Percentiles rank a stretch among this genome's conserved stretches.
These are phyloP conservation scores for Hesperia comma DNA, from an alignment of 2,888 invertebrate genomes.

Conservation along the genomic window DNA sequence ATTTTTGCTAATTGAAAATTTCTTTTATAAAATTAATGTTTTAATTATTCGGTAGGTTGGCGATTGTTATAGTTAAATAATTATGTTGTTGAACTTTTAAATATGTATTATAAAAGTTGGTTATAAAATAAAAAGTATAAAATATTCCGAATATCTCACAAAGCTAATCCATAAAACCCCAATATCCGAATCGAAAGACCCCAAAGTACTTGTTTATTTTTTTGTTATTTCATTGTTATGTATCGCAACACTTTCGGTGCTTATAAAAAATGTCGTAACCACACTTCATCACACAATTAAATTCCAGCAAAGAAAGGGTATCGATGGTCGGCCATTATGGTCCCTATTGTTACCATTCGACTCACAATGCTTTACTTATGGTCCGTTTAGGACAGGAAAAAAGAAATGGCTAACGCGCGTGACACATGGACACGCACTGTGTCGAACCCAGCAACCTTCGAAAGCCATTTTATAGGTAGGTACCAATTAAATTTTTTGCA, in stretches of 20 bases:
- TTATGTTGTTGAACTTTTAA: no score
- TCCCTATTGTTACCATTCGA: slow-evolving; percentile 78
- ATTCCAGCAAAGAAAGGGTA: slow-evolving; percentile 80
- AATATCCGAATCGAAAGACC: slow-evolving; percentile 33
- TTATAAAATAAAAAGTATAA: no score
- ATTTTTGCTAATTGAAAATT: no score
- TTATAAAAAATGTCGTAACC: slow-evolving; percentile 70
- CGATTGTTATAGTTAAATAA: no score
- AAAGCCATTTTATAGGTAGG: no score
- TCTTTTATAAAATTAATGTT: no score
- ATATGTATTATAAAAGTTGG: no score
- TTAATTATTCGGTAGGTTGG: no score
- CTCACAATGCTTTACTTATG: slow-evolving; percentile 81
- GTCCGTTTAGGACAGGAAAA: slow-evolving; percentile 79
- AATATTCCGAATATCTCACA: slow-evolving; percentile 20
- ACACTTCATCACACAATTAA: slow-evolving; percentile 83
- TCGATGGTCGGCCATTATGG: slow-evolving; percentile 79
- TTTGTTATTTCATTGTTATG: slow-evolving; percentile 47
- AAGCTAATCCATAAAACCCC: slow-evolving; percentile 29
- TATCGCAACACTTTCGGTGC: slow-evolving; percentile 52
- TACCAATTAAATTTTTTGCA: no score
- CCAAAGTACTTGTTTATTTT: slow-evolving; percentile 34
- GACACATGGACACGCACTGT: slow-evolving; percentile 47
- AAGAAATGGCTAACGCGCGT: slow-evolving; percentile 69
- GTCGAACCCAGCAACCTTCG: slow-evolving; percentile 3